Base-by-base conservation (phyloP, 1,140 invertebrate species). In the Ceratina japonica region DNA sequence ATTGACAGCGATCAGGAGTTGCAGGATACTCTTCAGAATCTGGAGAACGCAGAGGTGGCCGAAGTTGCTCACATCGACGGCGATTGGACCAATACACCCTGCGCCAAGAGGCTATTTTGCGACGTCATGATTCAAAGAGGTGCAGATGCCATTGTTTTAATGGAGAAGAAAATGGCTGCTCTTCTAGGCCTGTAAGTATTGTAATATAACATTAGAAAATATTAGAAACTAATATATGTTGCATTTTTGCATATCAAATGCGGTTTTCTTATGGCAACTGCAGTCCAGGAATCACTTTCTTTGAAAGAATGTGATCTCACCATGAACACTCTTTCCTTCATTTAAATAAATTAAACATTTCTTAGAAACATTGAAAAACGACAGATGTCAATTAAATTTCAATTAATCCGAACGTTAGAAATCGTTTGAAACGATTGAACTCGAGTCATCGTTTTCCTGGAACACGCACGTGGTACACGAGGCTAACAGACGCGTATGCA, bases 81-180 rank as follows among this genome's bases (percentile, higher is more conserved):
- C 0, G 94, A 95, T 82, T 96, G 96, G 96, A 93, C 93, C 13
- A 94, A 95, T 82, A 96, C 95, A 0, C 94, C 95, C 7, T 97
- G 96, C 87, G 95, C 96, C 0, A 96, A 97, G 87, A 93, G 93
- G 78, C 93, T 96, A 77, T 96, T 97, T 91, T 97, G 96, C 86
- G 95, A 96, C 81, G 94, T 95, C 15, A 95, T 97, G 93, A 90
- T 95, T 0, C 91, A 93, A 31, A 94, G 95, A 81, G 90, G 94
- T 31, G 90, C 94, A 0, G 95, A 96, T 76, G 94, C 95, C 7
- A 89, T 95, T 31, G 93, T 94, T 16, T 91, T 95, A 2, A 96
- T 96, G 95, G 95, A 97, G 89, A 96, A 97, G 90, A 96, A 95
- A 89, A 96, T 96, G 95, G 93, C 94, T 44, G 93, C 94, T 16